Base-by-base conservation (phyloP, 2,797 vertebrate species). In the Pseudomugil gertrudae region DNA sequence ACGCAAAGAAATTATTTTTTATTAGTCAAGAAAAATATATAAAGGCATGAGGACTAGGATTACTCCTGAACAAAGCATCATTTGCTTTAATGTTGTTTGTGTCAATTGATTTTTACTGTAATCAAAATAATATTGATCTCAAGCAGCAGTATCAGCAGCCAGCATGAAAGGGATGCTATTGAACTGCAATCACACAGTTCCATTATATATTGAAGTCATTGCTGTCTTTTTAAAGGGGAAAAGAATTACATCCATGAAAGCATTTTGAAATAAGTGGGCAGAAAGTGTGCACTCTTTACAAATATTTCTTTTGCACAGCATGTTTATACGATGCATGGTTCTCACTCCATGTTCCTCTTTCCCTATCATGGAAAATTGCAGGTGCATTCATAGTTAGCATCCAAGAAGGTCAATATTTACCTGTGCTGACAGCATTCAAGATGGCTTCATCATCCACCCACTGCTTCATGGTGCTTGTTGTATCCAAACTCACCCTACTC, bases 41-140 rank as follows among this genome's bases (percentile, higher is more conserved):
- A 52, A 59, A 73, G 32, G 15, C 24, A 45, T 40, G 17, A 47
- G 10, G 11, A 5, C 72, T 67, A 15, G 13, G 13, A 9, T 43
- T 63, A 35, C 64, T 59, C 23, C 54, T 21, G 33, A 11, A 47
- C 38, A 59, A 24, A 24, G 3, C 4, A 66, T 77, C 17, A 79
- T 76, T 75, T 69, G 45, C 40, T 78, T 71, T 66, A 64, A 78
- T 89, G 32, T 19, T 62, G 40, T 45, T 64, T 75, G 10, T 69
- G 45, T 40, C 38, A 52, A 85, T 83, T 75, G 79, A 84, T 79
- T 82, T 81, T 68, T 43, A 68, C 47, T 56, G 61, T 74, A 77
- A 84, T 84, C 72, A 81, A 73, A 82, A 84, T 61, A 43, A 43
- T 80, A 89, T 80, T 73, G 81, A 86, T 83, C 68, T 67, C 19